Base-by-base conservation (phyloP, 2,113 vertebrate genomes). In the Oxygymnocypris stewartii region DNA sequence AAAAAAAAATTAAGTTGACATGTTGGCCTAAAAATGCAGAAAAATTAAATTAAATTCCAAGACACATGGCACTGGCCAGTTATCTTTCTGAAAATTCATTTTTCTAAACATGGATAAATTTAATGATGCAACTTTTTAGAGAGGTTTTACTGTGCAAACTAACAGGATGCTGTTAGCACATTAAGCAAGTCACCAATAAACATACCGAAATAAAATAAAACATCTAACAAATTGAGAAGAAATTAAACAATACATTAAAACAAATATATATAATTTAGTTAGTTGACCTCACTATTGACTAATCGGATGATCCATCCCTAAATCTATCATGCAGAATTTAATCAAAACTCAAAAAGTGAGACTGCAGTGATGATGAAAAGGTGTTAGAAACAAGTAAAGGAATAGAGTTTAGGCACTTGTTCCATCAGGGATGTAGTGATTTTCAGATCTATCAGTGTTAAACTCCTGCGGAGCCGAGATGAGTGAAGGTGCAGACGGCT, bases 381-480 rank as follows among this genome's bases (percentile, higher is more conserved):
- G 63, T 82, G 80, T 31, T 11, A 47, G 25, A 49, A 80, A 82
- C 18, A 49, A 82, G 80, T 20, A 82, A 82, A 47, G 16, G 4
- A 49, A 65, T 47, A 42, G 10, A 44, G 40, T 81, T 47, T 9
- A 28, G n/a, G 42, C 59, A 44, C 14, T 65, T 0, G 40, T 25
- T 47, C 67, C 57, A 49, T 82, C 57, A 51, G 80, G 25, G 44
- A 35, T 23, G 11, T 82, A 71, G 28, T 71, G 63, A 37, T 71
- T 51, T 67, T 49, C 61, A 82, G 44, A 69, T 82, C 42, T 42
- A 82, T 65, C 40, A 65, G 59, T 65, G 79, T 81, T 81, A 81
- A 81, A 59, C 79, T 81, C 57, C 12, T 42, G 79, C 59, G 20
- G 76, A 61, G 79, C 40, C 4, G 11, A 44, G 28, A 37, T 71